Percentiles rank a stretch among this genome's conserved stretches.
Conservation (phyloP, 2,888 invertebrate genomes). For the Reticulitermes lucifugus region DNA sequence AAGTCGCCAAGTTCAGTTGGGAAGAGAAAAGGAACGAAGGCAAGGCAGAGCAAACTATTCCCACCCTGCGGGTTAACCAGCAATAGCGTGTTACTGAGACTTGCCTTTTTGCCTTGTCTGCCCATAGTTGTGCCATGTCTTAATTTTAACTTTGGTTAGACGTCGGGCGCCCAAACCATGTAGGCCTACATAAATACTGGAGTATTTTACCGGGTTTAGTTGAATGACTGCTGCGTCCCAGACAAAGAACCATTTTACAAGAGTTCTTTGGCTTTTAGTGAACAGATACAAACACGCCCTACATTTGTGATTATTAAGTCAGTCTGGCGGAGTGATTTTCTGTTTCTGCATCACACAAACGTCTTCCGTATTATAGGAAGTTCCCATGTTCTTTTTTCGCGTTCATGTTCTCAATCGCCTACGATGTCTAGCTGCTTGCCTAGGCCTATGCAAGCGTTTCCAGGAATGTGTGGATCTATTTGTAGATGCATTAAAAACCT, state of each 20-base stretch:
- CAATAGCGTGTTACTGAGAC: conserved; percentile 3
- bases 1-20: conserved; percentile 32
- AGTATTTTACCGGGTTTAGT: neutral
- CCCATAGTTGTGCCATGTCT: conserved; percentile 10
- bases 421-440: too few relatives aligned
- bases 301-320: neutral
- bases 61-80: conserved; percentile 10
- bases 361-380: neutral
- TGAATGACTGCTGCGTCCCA: neutral
- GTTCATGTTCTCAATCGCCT: too few relatives aligned
- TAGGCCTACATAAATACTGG: neutral
- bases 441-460: too few relatives aligned
- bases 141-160: conserved; percentile 17
- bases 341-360: neutral
- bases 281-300: neutral
- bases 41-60: conserved; percentile 9
- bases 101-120: neutral
- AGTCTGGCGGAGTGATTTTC: neutral
- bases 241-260: neutral
- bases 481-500: too few relatives aligned
- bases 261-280: neutral
- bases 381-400: too few relatives aligned
- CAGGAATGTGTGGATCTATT: too few relatives aligned
- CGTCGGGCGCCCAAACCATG: neutral
- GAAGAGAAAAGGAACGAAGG: neutral